A percentile compares a stretch with the other conserved stretches of the same genome.
These are phyloP conservation scores for Maniola jurtina DNA, from an alignment of 1,140 invertebrate genomes.

Conservation along the genomic window DNA sequence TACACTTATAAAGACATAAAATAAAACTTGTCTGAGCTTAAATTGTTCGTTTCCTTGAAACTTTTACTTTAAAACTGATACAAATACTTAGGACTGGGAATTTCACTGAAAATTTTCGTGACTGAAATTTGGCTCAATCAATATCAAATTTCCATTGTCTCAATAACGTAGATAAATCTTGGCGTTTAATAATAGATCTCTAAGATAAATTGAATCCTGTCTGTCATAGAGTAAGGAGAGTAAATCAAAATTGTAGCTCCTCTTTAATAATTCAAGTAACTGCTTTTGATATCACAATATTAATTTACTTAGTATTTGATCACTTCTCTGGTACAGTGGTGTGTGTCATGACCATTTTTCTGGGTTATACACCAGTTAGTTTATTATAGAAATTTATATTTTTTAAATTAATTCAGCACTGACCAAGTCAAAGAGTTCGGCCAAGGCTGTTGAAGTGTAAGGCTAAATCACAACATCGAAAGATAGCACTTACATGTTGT, in stretches of 20 bases:
- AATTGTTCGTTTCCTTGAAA: background rate
- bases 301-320: too few species aligned
- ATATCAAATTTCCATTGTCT: constrained; percentile 3
- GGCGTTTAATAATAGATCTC: background rate
- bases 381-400: too few species aligned
- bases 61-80: background rate
- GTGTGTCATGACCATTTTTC: too few species aligned
- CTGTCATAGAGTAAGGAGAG: background rate
- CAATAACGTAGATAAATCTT: background rate
- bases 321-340: too few species aligned
- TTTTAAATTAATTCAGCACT: too few species aligned
- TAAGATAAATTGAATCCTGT: background rate
- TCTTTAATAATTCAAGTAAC: too few species aligned
- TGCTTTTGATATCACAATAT: background rate
- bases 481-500: too few species aligned
- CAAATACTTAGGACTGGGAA: background rate
- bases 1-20: background rate
- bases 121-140: background rate
- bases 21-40: background rate
- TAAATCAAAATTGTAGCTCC: background rate
- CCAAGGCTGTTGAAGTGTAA: too few species aligned
- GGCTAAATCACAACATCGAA: too few species aligned
- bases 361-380: too few species aligned
- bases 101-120: background rate
- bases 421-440: too few species aligned